Percentiles rank a stretch among this genome's conserved stretches.
Evolutionary conservation across 1,140 invertebrate genomes (phyloP).

Genomic region (Araneus ventricosus): DNA sequence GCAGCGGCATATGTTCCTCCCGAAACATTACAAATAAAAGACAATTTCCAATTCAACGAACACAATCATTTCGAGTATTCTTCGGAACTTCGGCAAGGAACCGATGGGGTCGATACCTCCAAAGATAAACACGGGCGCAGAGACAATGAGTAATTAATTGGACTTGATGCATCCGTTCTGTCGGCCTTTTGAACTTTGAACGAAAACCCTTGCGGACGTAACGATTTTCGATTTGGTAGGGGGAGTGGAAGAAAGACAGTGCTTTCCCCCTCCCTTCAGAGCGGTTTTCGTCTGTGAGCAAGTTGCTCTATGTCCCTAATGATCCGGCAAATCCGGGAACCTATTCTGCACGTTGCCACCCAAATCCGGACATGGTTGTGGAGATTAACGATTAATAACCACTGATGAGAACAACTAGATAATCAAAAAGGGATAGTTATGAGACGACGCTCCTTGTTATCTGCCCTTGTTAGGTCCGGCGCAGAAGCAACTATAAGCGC

Average conservation of each 20-base stretch:
- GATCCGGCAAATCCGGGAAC: slow-evolving; percentile 64
- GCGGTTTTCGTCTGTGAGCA: slow-evolving; percentile 36
- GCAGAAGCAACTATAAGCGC: too few species aligned
- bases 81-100: neutral
- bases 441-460: neutral
- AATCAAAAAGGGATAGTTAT: neutral
- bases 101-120: neutral
- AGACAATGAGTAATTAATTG: slow-evolving; percentile 52
- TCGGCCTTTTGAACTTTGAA: slow-evolving; percentile 47
- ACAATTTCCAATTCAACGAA: neutral
- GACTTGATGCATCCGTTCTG: slow-evolving; percentile 28
- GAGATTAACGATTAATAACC: slow-evolving; percentile 67
- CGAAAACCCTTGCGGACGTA: slow-evolving; percentile 52
- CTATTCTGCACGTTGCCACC: slow-evolving; percentile 35
- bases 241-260: neutral
- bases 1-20: neutral
- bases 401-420: slow-evolving; percentile 37
- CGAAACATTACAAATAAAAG: neutral
- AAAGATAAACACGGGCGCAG: slow-evolving; percentile 34
- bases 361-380: slow-evolving; percentile 52
- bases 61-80: neutral
- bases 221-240: slow-evolving; percentile 54
- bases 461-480: neutral
- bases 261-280: neutral
- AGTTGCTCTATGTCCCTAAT: slow-evolving; percentile 54